Percentiles rank a stretch among this genome's conserved stretches.
These are phyloP conservation scores for Pantherophis guttatus DNA, from an alignment of 2,113 vertebrate species.

Conservation along the genomic window DNA sequence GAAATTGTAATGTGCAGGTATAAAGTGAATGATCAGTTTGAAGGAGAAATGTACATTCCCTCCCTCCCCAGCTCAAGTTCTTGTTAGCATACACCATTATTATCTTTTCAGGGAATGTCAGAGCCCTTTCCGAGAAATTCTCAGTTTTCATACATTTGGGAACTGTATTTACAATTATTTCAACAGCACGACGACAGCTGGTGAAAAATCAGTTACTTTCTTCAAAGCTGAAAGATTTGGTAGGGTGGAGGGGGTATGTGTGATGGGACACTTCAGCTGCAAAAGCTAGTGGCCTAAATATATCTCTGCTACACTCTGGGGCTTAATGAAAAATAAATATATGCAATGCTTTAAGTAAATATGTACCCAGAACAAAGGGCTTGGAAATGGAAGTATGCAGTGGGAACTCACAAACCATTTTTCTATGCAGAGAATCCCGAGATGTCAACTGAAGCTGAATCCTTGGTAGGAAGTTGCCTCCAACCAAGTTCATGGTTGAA, in stretches of 20 bases:
- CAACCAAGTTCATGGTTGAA: neutral
- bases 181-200: slow-evolving; percentile 59
- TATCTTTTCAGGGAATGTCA: slow-evolving; percentile 63
- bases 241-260: neutral
- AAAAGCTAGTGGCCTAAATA: slow-evolving; percentile 38
- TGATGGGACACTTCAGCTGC: neutral
- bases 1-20: slow-evolving; percentile 60
- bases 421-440: neutral
- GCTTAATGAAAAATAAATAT: slow-evolving; percentile 58
- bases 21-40: slow-evolving; percentile 66
- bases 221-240: slow-evolving; percentile 59
- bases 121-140: slow-evolving; percentile 58
- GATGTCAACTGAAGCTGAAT: slow-evolving; percentile 1
- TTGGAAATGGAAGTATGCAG: neutral
- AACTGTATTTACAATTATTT: slow-evolving; percentile 61
- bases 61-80: neutral
- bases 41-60: slow-evolving; percentile 46
- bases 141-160: slow-evolving; percentile 65
- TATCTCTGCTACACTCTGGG: slow-evolving; percentile 37
- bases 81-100: slow-evolving; percentile 59
- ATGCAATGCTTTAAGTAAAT: slow-evolving; percentile 54
- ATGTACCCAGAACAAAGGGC: slow-evolving; percentile 31
- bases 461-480: slow-evolving; percentile 29
- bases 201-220: slow-evolving; percentile 59
- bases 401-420: neutral